Evolutionary conservation across 2,888 invertebrate species (phyloP), one percentile per base, ranked within the genome.

Genomic region (Nomada hirtipes): DNA sequence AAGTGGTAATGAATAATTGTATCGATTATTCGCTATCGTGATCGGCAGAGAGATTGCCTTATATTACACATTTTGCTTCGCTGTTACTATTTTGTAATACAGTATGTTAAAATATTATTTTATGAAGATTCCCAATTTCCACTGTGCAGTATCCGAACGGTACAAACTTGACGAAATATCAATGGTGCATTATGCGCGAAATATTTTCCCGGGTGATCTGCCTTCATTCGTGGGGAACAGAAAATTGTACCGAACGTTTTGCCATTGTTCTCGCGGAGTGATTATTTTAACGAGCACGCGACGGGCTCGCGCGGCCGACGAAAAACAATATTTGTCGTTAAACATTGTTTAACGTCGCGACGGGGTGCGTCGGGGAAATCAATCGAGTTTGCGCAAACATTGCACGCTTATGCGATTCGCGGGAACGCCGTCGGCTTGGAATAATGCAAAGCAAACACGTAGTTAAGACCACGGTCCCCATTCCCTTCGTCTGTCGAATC

Each of bases 351-450:
- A 65, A 65, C 69, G 52, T 47, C 42, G 52, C 50, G 67, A 52
- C 36, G 57, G 10, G 29, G 18, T 20, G 52, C 50, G 67, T 42
- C 47, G 57, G 10, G 42, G 18, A 50, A 76, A 76, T 79, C 69
- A 79, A 76, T 76, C 64, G 59, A 74, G 53, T 67, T 67, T 50
- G 61, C 67, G 73, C 73, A 76, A 76, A 76, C 76, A 73, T 52
- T 15, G 13, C 68, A 44, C 60, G 70, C 42, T 42, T 36, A 60
- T 70, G 60, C 47, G 70, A 76, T 29, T 71, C 52, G 47, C 63
- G 57, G n/a, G 50, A n/a, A 47, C 50, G 65, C 26, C 36, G 10
- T 29, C 36, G 53, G 44, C 50, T n/a, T 26, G 47, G 47, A 61
- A 75, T 78, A 75, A 75, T 61, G 67, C 50, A 42, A 61, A 68